Conservation (phyloP, 2,113 vertebrate genomes). For the Cottus gobio region DNA sequence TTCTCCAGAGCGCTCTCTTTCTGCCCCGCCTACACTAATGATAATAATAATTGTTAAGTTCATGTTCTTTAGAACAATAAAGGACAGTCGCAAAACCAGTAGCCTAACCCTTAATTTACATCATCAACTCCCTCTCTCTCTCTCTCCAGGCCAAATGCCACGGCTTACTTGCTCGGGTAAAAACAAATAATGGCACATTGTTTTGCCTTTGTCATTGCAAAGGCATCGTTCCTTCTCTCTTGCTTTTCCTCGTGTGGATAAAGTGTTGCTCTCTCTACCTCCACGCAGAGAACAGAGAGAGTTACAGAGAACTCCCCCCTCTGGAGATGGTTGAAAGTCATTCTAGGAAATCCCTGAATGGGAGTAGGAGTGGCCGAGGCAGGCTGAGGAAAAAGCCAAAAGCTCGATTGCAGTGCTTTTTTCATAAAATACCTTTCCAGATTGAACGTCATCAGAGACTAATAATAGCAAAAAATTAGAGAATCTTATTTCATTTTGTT, state of each 20-base stretch:
- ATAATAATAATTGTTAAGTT: not conserved
- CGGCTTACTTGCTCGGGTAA: not conserved
- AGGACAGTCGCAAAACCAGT: no score
- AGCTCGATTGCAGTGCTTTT: conserved; percentile 15
- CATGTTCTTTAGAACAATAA: no score
- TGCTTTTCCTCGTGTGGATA: conserved; percentile 4
- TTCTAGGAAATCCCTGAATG: conserved; percentile 53
- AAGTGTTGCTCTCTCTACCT: conserved; percentile 50
- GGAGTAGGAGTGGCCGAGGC: conserved; percentile 48
- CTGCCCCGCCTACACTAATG: not conserved
- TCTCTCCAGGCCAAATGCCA: not conserved
- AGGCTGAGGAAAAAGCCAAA: not conserved
- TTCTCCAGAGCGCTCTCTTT: no score
- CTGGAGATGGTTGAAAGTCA: conserved; percentile 46
- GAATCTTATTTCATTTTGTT: no score
- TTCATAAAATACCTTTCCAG: conserved; percentile 33
- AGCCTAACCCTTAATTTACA: not conserved
- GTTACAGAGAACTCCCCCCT: no score
- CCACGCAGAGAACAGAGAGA: no score
- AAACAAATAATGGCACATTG: not conserved
- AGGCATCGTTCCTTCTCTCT: conserved; percentile 5
- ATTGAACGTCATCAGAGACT: conserved; percentile 28
- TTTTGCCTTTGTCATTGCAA: conserved; percentile 15
- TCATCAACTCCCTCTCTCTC: not conserved
- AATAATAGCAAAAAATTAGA: not conserved